Evolutionary conservation across 2,113 vertebrate species (phyloP).

Genomic region (Oreochromis niloticus): DNA sequence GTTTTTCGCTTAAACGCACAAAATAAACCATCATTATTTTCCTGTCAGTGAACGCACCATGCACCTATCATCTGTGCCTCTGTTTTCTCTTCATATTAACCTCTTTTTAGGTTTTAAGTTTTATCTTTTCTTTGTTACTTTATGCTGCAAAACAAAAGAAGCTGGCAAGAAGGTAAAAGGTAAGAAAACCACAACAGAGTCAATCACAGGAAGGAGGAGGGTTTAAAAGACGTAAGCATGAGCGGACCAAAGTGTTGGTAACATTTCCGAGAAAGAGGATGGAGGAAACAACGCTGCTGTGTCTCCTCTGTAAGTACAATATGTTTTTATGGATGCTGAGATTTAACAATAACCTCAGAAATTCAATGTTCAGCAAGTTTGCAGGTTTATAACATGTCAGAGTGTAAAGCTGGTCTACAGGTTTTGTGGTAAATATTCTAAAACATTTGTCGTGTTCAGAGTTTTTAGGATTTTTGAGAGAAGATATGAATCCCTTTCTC

Average conservation of each 20-base stretch:
- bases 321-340: background rate
- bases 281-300: background rate
- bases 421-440: fast-evolving
- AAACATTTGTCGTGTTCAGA: fast-evolving
- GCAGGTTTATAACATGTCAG: fast-evolving
- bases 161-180: background rate
- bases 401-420: background rate
- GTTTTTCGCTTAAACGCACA: background rate
- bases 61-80: background rate
- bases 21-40: background rate
- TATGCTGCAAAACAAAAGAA: background rate
- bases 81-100: background rate
- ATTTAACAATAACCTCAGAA: background rate
- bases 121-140: background rate
- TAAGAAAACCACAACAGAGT: background rate
- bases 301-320: background rate
- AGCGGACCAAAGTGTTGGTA: background rate
- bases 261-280: background rate
- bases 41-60: background rate
- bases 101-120: background rate
- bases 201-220: background rate
- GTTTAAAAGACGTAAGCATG: fast-evolving
- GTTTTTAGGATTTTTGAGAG: background rate
- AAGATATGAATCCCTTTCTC: fast-evolving
- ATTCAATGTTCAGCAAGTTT: background rate